Evolutionary conservation across 2,113 vertebrate species (phyloP).

Genomic region (Rhipidura dahli): DNA sequence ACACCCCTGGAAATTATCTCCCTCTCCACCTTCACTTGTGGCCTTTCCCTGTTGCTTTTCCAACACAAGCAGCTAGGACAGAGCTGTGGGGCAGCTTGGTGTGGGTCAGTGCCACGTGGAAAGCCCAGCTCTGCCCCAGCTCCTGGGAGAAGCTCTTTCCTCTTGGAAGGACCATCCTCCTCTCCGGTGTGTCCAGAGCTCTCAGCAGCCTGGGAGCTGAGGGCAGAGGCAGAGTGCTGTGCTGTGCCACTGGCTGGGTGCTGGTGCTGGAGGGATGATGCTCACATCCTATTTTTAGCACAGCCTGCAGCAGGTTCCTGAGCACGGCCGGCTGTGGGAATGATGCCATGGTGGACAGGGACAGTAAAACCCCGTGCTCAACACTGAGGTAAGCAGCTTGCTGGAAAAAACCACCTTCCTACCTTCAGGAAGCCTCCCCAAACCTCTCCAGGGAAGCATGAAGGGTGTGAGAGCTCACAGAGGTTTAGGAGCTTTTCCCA

Average conservation of each 20-base stretch:
- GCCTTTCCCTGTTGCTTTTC: not conserved
- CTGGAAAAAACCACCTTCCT: not conserved
- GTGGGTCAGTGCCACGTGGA: rapidly evolving
- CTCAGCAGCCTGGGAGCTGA: not conserved
- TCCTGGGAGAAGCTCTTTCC: not conserved
- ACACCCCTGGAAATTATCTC: not conserved
- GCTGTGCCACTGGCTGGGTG: not conserved
- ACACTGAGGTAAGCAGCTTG: not conserved
- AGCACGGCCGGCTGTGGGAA: constrained; percentile 2
- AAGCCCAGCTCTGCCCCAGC: not conserved
- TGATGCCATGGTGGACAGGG: not conserved
- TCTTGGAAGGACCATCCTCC: not conserved
- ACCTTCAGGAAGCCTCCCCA: not conserved
- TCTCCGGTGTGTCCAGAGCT: not conserved
- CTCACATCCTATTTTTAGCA: constrained; percentile 57
- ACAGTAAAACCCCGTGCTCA: not conserved
- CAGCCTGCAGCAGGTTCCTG: constrained; percentile 37
- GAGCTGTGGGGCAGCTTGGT: not conserved
- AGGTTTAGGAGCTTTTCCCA: not conserved
- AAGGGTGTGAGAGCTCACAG: not conserved
- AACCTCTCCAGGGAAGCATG: not conserved
- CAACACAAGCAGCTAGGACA: not conserved
- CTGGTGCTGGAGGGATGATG: constrained; percentile 22
- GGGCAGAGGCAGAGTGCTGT: not conserved
- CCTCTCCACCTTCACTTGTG: not conserved